Percentiles rank a stretch among this genome's conserved stretches.
phyloP scores from a whole-genome alignment of 2,888 invertebrate genomes.

The Eristalinus sepulchralis region DNA sequence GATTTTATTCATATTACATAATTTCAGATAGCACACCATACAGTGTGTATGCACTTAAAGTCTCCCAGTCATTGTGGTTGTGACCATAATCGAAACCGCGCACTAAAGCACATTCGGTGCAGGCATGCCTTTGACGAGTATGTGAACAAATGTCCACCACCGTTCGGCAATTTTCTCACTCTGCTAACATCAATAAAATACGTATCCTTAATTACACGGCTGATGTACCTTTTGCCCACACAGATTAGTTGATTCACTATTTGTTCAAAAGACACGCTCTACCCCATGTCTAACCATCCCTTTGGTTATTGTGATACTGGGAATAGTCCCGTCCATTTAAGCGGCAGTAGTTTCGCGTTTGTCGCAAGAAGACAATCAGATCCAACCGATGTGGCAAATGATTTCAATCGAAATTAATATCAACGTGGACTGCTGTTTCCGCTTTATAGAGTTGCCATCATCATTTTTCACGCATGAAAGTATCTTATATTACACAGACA shows the following conservation, averaged over 20 bases:
- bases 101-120: conserved; percentile 65
- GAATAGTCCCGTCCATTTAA: conserved; percentile 21
- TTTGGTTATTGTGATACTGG: conserved; percentile 40
- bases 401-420: conserved; percentile 66
- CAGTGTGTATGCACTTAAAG: not conserved
- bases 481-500: not conserved
- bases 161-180: not conserved
- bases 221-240: conserved; percentile 66
- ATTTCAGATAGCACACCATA: conserved; percentile 18
- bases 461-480: not conserved
- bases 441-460: conserved; percentile 27
- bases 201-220: conserved; percentile 67
- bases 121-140: conserved; percentile 8
- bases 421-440: conserved; percentile 17
- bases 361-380: conserved; percentile 58
- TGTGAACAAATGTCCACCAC: not conserved
- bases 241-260: conserved; percentile 59
- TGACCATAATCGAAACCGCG: conserved; percentile 55
- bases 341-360: conserved; percentile 46
- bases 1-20: conserved; percentile 50
- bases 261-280: conserved; percentile 50
- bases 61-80: conserved; percentile 7
- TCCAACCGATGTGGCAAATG: conserved; percentile 60
- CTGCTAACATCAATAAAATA: conserved; percentile 57
- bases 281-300: conserved; percentile 10